These are phyloP conservation scores for Rhipidura dahli DNA, from an alignment of 2,113 vertebrate genomes.

Conservation along the genomic window DNA sequence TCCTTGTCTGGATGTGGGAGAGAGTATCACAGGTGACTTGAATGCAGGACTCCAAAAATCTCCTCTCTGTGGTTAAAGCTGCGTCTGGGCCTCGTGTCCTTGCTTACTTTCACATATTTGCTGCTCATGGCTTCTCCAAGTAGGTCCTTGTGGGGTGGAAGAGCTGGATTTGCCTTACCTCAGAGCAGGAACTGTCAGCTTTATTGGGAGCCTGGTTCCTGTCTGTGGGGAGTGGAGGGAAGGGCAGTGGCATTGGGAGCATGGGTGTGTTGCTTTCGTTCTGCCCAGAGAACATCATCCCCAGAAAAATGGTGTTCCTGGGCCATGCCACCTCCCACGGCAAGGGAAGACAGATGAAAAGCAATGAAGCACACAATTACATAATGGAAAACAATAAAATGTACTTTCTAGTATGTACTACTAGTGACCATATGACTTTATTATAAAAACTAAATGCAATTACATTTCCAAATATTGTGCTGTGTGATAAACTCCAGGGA, in stretches of 20 bases:
- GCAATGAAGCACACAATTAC: conserved; percentile 72
- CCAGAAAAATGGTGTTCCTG: conserved; percentile 31
- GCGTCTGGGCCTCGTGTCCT: neutral
- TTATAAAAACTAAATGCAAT: conserved; percentile 71
- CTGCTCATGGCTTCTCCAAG: neutral
- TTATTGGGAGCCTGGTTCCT: neutral
- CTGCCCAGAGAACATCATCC: neutral
- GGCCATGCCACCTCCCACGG: conserved; percentile 60
- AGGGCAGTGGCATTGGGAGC: neutral
- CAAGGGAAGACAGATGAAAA: conserved; percentile 51
- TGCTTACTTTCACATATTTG: neutral
- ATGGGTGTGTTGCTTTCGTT: neutral
- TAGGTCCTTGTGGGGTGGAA: neutral
- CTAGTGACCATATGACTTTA: conserved; percentile 65
- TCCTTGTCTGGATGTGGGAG: neutral
- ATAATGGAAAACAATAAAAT: conserved; percentile 81
- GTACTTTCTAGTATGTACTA: conserved; percentile 51
- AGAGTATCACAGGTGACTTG: neutral
- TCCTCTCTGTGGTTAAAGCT: neutral
- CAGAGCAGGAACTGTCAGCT: neutral
- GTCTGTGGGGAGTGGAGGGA: neutral
- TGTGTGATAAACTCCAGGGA: conserved; percentile 36
- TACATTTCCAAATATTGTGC: conserved; percentile 44
- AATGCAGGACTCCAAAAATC: neutral
- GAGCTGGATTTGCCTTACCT: neutral